Evolutionary conservation across 92 coral and sea anemone species (phyloP).

Genomic region (Siderastrea radians): DNA sequence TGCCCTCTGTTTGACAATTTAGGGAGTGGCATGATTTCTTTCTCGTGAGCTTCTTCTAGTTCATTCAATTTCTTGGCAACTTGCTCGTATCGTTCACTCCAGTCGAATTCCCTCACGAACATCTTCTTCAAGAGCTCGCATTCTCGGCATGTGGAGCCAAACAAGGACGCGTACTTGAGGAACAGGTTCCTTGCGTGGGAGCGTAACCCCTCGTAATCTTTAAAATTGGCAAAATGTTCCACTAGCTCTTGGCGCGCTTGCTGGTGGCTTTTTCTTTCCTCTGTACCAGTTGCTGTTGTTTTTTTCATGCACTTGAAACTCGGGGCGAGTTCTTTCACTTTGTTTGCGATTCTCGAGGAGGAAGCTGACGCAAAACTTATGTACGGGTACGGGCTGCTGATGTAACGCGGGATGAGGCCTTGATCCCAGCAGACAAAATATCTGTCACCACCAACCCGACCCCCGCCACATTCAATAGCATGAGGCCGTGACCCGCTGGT

Average conservation of each 20-base stretch:
- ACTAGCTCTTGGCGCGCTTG: conserved; percentile 55
- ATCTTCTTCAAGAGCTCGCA: conserved; percentile 46
- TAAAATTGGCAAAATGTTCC: conserved; percentile 68
- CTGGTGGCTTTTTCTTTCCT: conserved; percentile 12
- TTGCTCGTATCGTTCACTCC: not conserved
- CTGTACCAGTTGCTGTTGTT: not conserved
- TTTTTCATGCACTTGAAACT: not conserved
- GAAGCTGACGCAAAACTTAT: conserved; percentile 10
- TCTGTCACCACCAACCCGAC: conserved; percentile 74
- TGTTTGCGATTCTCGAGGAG: conserved; percentile 18
- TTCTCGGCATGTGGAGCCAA: conserved; percentile 52
- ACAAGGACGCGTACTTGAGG: conserved; percentile 53
- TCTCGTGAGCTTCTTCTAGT: conserved; percentile 4
- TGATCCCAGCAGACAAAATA: conserved; percentile 84
- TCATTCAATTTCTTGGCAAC: not conserved
- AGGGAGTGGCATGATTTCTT: conserved; percentile 12
- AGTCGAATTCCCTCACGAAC: conserved; percentile 18
- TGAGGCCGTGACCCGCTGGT: conserved; percentile 67
- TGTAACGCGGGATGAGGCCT: conserved; percentile 59
- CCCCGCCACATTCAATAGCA: conserved; percentile 73
- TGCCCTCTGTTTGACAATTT: not conserved
- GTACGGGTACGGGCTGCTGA: conserved; percentile 17
- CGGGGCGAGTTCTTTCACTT: not conserved
- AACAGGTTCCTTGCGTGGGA: conserved; percentile 44
- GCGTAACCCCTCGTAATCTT: conserved; percentile 36